Evolutionary conservation across 2,113 vertebrate genomes (phyloP).

Genomic region (Emberiza fucata): DNA sequence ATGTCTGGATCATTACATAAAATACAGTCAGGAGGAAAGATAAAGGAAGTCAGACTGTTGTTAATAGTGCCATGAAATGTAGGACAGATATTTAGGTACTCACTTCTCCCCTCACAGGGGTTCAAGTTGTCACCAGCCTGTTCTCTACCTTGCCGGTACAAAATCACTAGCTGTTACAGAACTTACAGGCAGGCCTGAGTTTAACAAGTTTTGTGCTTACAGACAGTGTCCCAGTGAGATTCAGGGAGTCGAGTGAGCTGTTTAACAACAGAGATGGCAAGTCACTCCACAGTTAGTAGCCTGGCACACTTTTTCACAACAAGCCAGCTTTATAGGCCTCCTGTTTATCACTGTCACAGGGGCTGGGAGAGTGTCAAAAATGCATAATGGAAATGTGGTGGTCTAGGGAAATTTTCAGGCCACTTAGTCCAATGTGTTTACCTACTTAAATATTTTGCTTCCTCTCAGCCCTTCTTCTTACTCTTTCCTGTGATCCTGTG

Average conservation of each 20-base stretch:
- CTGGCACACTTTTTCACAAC: neutral
- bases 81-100: conserved; percentile 42
- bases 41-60: neutral
- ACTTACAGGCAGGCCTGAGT: neutral
- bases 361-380: neutral
- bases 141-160: neutral
- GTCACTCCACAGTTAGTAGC: neutral
- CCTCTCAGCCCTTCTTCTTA: neutral
- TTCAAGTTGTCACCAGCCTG: neutral
- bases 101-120: neutral
- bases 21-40: neutral
- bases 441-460: neutral
- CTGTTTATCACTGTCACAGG: neutral
- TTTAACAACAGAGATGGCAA: conserved; percentile 18
- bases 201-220: neutral
- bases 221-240: neutral
- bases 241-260: neutral
- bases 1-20: neutral
- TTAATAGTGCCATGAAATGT: neutral
- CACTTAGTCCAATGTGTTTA: neutral
- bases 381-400: neutral
- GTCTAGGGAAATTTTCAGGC: neutral
- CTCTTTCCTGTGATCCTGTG: neutral
- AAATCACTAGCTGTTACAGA: neutral
- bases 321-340: neutral